Conservation (phyloP, 2,113 vertebrate genomes). For the Lampris incognitus region DNA sequence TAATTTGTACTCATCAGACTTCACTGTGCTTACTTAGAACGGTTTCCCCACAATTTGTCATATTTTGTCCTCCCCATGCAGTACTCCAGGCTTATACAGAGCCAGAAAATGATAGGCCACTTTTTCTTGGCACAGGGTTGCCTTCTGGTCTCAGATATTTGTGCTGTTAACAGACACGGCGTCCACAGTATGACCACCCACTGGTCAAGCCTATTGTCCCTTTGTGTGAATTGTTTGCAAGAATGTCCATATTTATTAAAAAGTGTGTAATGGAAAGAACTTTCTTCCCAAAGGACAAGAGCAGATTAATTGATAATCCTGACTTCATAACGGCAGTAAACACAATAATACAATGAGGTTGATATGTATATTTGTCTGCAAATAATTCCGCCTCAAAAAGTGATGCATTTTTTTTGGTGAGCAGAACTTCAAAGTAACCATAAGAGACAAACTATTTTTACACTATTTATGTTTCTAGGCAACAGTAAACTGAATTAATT, state of each 20-base stretch:
- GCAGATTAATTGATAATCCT: constrained; percentile 37
- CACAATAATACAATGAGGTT: constrained; percentile 18
- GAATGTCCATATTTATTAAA: constrained; percentile 8
- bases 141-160: not conserved
- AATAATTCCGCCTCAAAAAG: not conserved
- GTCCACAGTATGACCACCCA: constrained; percentile 38
- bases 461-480: too few species aligned
- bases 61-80: not conserved
- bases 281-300: not conserved
- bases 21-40: too few species aligned
- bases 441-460: too few species aligned
- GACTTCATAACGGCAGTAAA: constrained; percentile 46
- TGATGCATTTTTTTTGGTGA: not conserved
- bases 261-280: not conserved
- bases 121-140: not conserved
- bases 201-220: not conserved
- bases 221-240: constrained; percentile 5
- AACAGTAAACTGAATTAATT: too few species aligned
- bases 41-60: not conserved
- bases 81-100: not conserved
- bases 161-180: not conserved
- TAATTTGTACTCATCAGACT: not conserved
- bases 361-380: constrained; percentile 32
- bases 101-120: not conserved
- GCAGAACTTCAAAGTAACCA: too few species aligned